Conservation (phyloP, 2,888 invertebrate species). For the Sinohyriopsis cumingii region DNA sequence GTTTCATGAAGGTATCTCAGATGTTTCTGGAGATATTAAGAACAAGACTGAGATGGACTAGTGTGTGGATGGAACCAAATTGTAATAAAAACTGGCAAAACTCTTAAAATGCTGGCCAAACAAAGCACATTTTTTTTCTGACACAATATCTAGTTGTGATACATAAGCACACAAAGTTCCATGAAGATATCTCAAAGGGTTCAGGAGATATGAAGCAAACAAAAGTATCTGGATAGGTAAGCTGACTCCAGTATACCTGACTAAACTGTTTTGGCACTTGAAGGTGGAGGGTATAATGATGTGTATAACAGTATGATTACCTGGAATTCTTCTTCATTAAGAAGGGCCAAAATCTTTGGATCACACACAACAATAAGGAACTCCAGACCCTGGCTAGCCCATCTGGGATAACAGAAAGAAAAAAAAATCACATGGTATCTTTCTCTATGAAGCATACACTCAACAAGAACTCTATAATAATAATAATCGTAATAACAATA, state of each 20-base stretch:
- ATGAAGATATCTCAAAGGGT: too few species aligned
- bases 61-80: background rate
- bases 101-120: background rate
- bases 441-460: background rate
- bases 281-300: too few species aligned
- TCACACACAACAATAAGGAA: slow-evolving; percentile 89
- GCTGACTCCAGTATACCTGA: too few species aligned
- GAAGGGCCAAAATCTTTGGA: slow-evolving; percentile 84
- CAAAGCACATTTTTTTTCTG: too few species aligned
- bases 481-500: too few species aligned
- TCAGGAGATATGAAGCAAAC: too few species aligned
- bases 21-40: background rate
- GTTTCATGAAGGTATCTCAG: background rate
- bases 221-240: too few species aligned
- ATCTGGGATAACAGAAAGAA: slow-evolving; percentile 73
- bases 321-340: slow-evolving; percentile 86
- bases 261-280: too few species aligned
- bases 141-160: too few species aligned
- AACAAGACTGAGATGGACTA: background rate
- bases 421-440: too few species aligned
- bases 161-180: too few species aligned
- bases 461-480: too few species aligned
- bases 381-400: slow-evolving; percentile 92
- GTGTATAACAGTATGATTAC: slow-evolving; percentile 65
- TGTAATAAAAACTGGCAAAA: background rate